Evolutionary conservation across 1,140 invertebrate genomes (phyloP), one percentile per base, ranked within the genome.

Genomic region (Bactericera cockerelli): DNA sequence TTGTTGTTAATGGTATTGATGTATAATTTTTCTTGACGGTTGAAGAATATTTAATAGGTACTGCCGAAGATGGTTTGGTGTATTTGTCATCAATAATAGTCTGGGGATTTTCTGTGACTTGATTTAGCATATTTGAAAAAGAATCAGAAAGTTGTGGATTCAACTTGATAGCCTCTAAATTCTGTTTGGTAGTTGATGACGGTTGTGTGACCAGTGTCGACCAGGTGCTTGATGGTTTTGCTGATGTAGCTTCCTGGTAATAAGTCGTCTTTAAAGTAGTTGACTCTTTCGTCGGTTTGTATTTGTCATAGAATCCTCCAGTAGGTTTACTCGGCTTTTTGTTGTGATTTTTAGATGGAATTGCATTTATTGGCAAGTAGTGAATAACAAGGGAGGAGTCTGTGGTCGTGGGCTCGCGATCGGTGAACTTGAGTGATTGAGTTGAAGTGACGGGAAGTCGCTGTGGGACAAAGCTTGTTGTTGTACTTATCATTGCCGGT

Each of bases 71-170:
- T 10, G 42, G 42, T n/a, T 49, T 57, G 26, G 56, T 57, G 16
- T 26, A 57, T 11, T 31, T 26, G 8, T 57, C 26, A n/a, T 31
- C 26, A 14, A 39, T 54, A 16, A 59, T 42, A 0, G 26, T 56
- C 0, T 57, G 55, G 8, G 54, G 57, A 57, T 60, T 68, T 61
- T 61, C 62, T 65, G 2, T 68, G 58, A 26, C 59, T 53, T 63
- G 61, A n/a, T 65, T 61, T 16, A 65, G 56, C 55, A 66, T 63
- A 56, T 56, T 64, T 19, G 63, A 64, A 39, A 65, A 61, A 19
- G 64, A 62, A 63, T 61, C 66, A 14, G 63, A 59, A 60, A 65
- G 59, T 58, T 64, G 59, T 62, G 65, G 38, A 56, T 59, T 59
- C 2, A 62, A 31, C 1, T 55, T 38, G n/a, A 59, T 16, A 25